phyloP scores from a whole-genome alignment of 2,888 invertebrate species.

The Acleris holmiana region DNA sequence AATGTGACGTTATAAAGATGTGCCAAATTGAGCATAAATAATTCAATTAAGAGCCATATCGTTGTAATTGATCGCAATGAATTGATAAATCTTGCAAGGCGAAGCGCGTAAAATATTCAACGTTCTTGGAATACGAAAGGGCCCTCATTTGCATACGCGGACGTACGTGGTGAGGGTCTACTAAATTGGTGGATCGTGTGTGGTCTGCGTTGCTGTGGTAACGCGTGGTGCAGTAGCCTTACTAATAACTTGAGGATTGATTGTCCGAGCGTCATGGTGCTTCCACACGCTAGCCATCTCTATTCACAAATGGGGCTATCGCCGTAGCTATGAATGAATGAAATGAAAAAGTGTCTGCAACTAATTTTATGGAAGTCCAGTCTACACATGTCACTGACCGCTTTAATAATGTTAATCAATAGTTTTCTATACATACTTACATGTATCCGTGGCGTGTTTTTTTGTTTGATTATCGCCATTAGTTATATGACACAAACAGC shows the following conservation, averaged over 20 bases:
- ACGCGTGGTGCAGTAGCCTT: slow-evolving; percentile 52
- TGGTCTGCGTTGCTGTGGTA: slow-evolving; percentile 77
- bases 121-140: slow-evolving; percentile 56
- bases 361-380: no score
- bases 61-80: slow-evolving; percentile 43
- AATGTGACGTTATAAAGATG: slow-evolving; percentile 21
- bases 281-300: neutral
- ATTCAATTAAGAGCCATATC: slow-evolving; percentile 34
- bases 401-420: no score
- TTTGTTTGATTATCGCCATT: no score
- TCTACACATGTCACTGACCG: no score
- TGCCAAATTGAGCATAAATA: slow-evolving; percentile 33
- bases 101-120: slow-evolving; percentile 65
- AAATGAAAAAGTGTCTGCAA: no score
- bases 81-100: slow-evolving; percentile 64
- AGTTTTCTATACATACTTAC: no score
- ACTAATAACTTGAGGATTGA: slow-evolving; percentile 40
- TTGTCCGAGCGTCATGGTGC: slow-evolving; percentile 13
- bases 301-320: neutral
- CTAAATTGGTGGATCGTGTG: slow-evolving; percentile 69
- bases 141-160: slow-evolving; percentile 67
- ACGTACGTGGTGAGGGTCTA: slow-evolving; percentile 47
- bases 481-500: no score
- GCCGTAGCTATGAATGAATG: no score
- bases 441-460: no score